Base-by-base conservation (phyloP, 2,888 invertebrate genomes). In the Aleiodes leptofemur region DNA sequence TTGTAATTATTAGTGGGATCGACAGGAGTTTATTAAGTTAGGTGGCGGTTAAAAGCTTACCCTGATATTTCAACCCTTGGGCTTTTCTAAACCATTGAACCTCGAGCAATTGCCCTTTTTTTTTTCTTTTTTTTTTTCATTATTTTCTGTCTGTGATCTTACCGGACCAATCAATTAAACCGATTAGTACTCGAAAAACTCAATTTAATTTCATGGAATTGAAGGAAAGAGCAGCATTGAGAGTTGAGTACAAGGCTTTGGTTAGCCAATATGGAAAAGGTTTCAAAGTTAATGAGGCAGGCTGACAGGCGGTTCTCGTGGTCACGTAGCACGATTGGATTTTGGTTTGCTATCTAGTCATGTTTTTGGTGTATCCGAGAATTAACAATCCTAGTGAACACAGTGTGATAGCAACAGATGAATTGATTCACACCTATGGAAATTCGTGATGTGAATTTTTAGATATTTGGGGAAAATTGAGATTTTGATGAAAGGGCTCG, bases 371-470 rank as follows among this genome's bases (percentile, higher is more conserved):
- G 23, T 43, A 64, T 43, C 64, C 48, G 43, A 14, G 64, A 48
- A 29, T 61, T 38, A 61, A 61, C 61, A 61, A 14, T 43, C 61
- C 43, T 14, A 43, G 43, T 43, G 16, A 8, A 61, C 31, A 14
- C 31, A 14, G 61, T 48, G 61, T 48, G 31, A 34, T 59, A 61
- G 23, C 61, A 73, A 57, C 68, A 66, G 72, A 72, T 64, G 53
- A 66, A 56, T 68, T 34, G 66, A 68, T 73, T 73, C 51, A n/a
- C 53, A 66, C 68, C 57, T 43, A n/a, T 64, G 43, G 34, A 23
- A 64, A 64, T 64, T 23, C 31, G 34, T 23, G 14, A 3, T 13
- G 16, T 23, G 48, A 64, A 43, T 23, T 64, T 23, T 23, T 23
- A 48, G 34, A 34, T 23, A 2, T 1, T 1, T 1, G 23, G 23